Evolutionary conservation across 2,113 vertebrate genomes (phyloP).

Genomic region (Cranoglanis bouderius): DNA sequence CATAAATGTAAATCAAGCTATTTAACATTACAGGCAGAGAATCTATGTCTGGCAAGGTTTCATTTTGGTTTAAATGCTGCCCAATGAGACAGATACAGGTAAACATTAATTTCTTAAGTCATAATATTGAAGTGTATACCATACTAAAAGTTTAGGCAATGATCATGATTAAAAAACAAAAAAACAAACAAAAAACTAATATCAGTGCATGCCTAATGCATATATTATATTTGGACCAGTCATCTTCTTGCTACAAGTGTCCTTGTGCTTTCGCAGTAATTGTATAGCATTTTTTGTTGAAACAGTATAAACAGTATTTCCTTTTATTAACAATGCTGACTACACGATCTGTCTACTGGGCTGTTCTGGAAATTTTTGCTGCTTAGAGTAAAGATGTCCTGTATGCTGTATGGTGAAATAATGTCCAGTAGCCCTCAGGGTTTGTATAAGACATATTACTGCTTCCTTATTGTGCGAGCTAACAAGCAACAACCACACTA

Average conservation of each 20-base stretch:
- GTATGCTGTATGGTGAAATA: slow-evolving; percentile 69
- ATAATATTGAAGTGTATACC: not conserved
- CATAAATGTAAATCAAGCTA: not conserved
- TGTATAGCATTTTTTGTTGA: slow-evolving; percentile 54
- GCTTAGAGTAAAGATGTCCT: slow-evolving; percentile 63
- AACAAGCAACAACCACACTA: slow-evolving; percentile 17
- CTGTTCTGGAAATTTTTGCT: slow-evolving; percentile 55
- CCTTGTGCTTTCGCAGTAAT: slow-evolving; percentile 71
- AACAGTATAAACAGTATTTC: slow-evolving; percentile 54
- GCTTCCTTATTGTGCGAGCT: slow-evolving; percentile 60
- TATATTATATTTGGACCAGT: slow-evolving; percentile 58
- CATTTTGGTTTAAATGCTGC: not conserved
- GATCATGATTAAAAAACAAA: not conserved
- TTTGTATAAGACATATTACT: slow-evolving; percentile 54
- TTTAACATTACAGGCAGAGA: not conserved
- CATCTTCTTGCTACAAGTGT: slow-evolving; percentile 68
- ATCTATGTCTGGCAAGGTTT: not conserved
- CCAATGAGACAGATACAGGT: not conserved
- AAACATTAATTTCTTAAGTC: not conserved
- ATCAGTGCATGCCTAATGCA: slow-evolving; percentile 51
- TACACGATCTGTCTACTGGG: slow-evolving; percentile 24
- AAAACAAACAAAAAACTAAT: not conserved
- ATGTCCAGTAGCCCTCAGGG: slow-evolving; percentile 63
- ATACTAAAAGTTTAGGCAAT: not conserved
- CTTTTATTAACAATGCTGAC: slow-evolving; percentile 53